Evolutionary conservation across 2,797 vertebrate species (phyloP).

Genomic region (Paramormyrops hopkinsi): DNA sequence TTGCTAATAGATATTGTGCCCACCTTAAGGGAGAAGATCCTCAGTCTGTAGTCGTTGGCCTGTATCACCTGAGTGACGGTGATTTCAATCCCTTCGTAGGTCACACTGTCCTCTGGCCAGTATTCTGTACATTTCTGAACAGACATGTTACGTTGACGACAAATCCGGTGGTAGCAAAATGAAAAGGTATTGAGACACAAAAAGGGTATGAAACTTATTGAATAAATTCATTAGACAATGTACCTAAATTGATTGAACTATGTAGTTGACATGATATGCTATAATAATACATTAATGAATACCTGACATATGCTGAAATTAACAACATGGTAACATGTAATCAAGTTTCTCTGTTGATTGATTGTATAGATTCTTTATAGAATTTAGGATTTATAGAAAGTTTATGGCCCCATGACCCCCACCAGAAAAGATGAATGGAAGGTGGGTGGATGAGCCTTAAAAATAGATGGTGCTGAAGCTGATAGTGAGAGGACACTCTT

Average conservation of each 20-base stretch:
- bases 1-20: constrained; percentile 22
- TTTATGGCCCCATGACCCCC: neutral
- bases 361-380: neutral
- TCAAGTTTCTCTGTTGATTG: neutral
- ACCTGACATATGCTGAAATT: neutral
- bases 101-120: constrained; percentile 88
- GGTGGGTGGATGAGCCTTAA: neutral
- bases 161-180: neutral
- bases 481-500: neutral
- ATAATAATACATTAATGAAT: neutral
- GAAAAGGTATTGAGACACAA: neutral
- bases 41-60: constrained; percentile 90
- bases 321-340: neutral
- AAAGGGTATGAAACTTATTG: neutral
- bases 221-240: neutral
- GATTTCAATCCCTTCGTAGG: constrained; percentile 84
- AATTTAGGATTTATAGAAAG: neutral
- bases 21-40: constrained; percentile 91
- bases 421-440: neutral
- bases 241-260: neutral
- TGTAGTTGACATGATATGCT: neutral
- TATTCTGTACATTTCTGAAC: constrained; percentile 95
- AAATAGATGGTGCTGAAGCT: neutral
- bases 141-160: neutral
- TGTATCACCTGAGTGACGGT: constrained; percentile 78